phyloP scores from a whole-genome alignment of 1,140 invertebrate species.

The Conus ventricosus region DNA sequence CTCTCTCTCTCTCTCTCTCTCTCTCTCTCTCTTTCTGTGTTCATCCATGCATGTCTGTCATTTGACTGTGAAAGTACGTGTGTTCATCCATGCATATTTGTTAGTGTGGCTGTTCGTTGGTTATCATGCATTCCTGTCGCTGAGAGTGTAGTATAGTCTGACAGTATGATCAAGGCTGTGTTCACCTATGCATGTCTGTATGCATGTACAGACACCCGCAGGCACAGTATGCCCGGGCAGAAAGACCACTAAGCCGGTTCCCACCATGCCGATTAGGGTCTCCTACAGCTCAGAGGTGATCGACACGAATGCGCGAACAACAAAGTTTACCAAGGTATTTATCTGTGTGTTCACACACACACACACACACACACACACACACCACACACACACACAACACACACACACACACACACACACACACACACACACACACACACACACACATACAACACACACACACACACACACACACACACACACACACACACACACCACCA shows the following conservation, averaged over 20 bases:
- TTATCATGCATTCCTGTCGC: not conserved
- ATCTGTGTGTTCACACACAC: not conserved
- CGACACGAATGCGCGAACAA: conserved; percentile 36
- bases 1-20: no score
- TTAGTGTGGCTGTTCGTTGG: not conserved
- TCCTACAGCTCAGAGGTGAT: conserved; percentile 57
- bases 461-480: no score
- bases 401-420: no score
- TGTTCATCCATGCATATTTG: not conserved
- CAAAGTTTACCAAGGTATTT: conserved; percentile 13
- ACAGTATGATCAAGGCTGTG: no score
- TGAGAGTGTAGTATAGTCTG: not conserved
- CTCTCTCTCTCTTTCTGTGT: no score
- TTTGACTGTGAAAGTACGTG: not conserved
- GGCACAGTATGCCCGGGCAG: conserved; percentile 51
- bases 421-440: no score
- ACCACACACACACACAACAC: not conserved
- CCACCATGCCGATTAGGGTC: conserved; percentile 48
- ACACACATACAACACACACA: no score
- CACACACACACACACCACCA: no score
- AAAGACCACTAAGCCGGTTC: conserved; percentile 46
- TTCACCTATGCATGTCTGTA: no score
- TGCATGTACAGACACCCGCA: conserved; percentile 12
- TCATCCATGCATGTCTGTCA: no score
- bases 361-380: not conserved